Conservation (phyloP, 2,113 vertebrate species). For the Rhinoderma darwinii region DNA sequence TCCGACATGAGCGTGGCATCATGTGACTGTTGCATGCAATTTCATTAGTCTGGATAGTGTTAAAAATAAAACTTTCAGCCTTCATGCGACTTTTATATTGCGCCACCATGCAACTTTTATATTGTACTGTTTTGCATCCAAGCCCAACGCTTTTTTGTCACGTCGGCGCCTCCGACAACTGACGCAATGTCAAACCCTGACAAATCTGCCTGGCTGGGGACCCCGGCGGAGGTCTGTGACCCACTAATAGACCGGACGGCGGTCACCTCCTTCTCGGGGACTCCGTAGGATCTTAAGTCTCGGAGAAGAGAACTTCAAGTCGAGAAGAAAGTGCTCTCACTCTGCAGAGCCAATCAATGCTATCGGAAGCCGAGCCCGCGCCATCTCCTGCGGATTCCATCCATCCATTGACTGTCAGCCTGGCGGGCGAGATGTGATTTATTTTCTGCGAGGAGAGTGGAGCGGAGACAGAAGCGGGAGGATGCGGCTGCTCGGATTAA, state of each 20-base stretch:
- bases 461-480: slow-evolving; percentile 31
- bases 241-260: neutral
- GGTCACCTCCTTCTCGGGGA: neutral
- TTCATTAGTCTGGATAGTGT: too few species aligned
- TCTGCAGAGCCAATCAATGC: slow-evolving; percentile 2
- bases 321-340: neutral
- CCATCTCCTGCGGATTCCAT: slow-evolving; percentile 45
- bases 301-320: neutral
- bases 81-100: too few species aligned
- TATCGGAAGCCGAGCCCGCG: neutral
- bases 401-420: slow-evolving; percentile 45
- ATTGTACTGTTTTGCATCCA: too few species aligned
- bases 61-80: too few species aligned
- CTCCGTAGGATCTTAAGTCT: neutral
- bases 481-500: slow-evolving; percentile 54
- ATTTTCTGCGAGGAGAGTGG: slow-evolving; percentile 26
- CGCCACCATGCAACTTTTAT: too few species aligned
- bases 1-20: too few species aligned
- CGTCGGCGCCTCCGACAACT: too few species aligned
- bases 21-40: too few species aligned
- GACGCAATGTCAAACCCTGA: too few species aligned
- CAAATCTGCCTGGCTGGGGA: too few species aligned
- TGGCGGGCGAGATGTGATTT: slow-evolving; percentile 43
- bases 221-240: neutral
- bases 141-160: too few species aligned